Percentiles rank a stretch among this genome's conserved stretches.
Conservation (phyloP, 1,140 invertebrate species). For the Myzus persicae region DNA sequence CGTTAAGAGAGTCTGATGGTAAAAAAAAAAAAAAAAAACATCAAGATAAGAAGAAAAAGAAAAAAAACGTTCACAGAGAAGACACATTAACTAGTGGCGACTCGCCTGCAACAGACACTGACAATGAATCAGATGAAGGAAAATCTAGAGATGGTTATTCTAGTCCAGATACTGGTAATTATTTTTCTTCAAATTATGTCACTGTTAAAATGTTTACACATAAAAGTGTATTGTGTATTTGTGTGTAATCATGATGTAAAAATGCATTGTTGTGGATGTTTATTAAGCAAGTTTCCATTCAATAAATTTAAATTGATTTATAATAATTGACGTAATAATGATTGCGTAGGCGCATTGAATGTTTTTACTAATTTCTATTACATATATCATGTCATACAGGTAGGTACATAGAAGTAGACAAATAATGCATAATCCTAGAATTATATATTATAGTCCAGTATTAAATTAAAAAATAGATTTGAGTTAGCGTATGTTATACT, state of each 20-base stretch:
- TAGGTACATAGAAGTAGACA: not conserved
- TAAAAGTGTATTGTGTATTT: no score
- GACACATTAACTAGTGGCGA: constrained; percentile 10
- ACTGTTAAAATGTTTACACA: not conserved
- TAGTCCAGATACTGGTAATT: constrained; percentile 50
- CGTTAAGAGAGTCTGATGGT: constrained; percentile 22
- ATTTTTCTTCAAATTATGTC: not conserved
- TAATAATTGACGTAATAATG: no score
- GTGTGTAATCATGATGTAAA: not conserved
- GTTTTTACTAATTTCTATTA: not conserved
- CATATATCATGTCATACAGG: not conserved
- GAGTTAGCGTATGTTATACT: no score
- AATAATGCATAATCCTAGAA: not conserved
- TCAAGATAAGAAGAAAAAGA: constrained; percentile 51
- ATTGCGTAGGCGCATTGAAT: not conserved
- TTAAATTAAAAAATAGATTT: no score
- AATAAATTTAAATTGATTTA: no score
- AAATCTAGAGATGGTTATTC: constrained; percentile 52
- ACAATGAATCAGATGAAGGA: constrained; percentile 45
- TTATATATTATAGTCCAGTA: not conserved
- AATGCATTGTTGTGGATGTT: not conserved
- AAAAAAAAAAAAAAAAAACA: constrained; percentile 39
- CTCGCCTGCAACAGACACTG: constrained; percentile 26
- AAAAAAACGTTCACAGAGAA: constrained; percentile 32
- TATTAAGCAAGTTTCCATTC: not conserved